Conservation (phyloP, 2,797 vertebrate genomes). For the Bryconaethiops microstoma region DNA sequence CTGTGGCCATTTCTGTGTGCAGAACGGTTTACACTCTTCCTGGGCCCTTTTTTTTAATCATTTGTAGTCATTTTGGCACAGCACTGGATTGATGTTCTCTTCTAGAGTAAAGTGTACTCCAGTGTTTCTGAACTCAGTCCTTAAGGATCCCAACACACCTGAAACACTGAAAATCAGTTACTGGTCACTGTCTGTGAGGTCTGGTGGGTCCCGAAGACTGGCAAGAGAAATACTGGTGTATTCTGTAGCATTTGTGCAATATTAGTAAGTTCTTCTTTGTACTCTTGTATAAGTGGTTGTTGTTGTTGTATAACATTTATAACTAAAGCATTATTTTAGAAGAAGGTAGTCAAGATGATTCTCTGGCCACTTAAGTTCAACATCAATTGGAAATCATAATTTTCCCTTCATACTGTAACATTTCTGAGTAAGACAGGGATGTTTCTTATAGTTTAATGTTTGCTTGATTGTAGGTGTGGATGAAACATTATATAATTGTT, state of each 20-base stretch:
- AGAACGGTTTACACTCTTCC: background rate
- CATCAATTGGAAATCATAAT: too few relatives aligned
- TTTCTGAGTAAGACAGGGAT: too few relatives aligned
- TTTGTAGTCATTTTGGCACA: background rate
- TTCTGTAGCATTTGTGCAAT: background rate
- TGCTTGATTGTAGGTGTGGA: too few relatives aligned
- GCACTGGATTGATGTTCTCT: background rate
- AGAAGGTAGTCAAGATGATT: background rate
- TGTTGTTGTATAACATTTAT: conserved; percentile 9
- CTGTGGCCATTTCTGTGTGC: background rate
- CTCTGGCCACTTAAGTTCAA: background rate
- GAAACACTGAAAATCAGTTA: background rate
- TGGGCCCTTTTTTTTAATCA: background rate
- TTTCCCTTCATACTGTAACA: too few relatives aligned
- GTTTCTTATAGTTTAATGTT: too few relatives aligned
- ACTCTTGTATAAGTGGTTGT: background rate
- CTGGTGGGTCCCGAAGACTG: background rate
- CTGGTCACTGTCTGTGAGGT: background rate
- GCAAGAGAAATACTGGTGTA: background rate
- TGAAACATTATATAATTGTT: too few relatives aligned
- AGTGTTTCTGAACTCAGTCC: background rate
- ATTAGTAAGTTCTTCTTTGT: background rate
- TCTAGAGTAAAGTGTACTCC: background rate
- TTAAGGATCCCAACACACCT: background rate
- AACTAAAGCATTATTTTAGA: background rate